Base-by-base conservation (phyloP, 2,113 vertebrate species). In the Ictalurus punctatus region DNA sequence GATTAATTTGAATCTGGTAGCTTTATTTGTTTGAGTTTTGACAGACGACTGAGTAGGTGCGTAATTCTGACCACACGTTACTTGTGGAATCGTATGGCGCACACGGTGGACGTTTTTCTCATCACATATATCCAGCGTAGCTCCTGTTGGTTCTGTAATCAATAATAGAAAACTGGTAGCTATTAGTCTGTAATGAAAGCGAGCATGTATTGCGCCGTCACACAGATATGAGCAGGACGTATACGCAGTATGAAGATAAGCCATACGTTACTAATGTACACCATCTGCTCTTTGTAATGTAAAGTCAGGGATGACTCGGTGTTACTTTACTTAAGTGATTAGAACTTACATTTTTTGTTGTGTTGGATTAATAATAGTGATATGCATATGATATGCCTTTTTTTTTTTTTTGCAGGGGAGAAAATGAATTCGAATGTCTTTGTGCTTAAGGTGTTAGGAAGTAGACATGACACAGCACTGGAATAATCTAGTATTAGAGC, bases 221-320 rank as follows among this genome's bases (percentile, higher is more conserved):
- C 37, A 85, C 74, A 85, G 86, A 88, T 67, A 79, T 40, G n/a
- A 54, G 30, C 44, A 69, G 82, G 56, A 65, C 40, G 48, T 88
- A 78, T 78, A 88, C 54, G 21, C 71, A 52, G 71, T 34, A 54
- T 84, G 69, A 21, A 88, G 87, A 88, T 88, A 88, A 84, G 87
- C 27, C 69, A 76, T 84, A 88, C 65, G 34, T 83, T 54, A 85
- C 40, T 79, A 80, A 81, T 59, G 84, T 65, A 89, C 83, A 71
- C 74, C 88, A 89, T 89, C 88, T 89, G 83, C 71, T 88, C 82
- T 54, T 30, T 78, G 69, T 76, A 67, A 84, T 34, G 80, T 81
- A 16, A 76, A 48, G 40, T 78, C 14, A 25, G 48, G 10, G 48
- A 71, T 44, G 14, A 87, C n/a, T 9, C 59, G 52, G 52, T 73